Evolutionary conservation across 2,888 invertebrate species (phyloP), one percentile per base, ranked within the genome.

Genomic region (Diarsia brunnea): DNA sequence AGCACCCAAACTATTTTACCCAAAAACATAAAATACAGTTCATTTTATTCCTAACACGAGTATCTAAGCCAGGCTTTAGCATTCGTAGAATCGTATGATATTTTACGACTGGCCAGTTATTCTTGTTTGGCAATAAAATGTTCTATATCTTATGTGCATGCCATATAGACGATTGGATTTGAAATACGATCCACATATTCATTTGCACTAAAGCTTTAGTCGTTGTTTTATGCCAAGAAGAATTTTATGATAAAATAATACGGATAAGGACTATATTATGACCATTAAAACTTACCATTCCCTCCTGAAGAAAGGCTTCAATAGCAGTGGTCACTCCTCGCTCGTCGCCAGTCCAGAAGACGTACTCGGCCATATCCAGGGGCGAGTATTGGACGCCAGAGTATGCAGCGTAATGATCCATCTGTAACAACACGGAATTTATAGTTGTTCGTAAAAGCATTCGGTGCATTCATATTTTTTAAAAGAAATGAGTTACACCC

Each of bases 271-370:
- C n/a, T 43, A n/a, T 12, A 19, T 31, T 61, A 24, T 14, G 10
- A 47, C 27, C 24, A 24, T n/a, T 1, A 1, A 16, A 69, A 94
- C 97, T 95, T 93, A 98, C 98, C 97, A 98, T 93, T 87, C 98
- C 98, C 87, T 98, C 98, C 88, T 98, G 97, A 27, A 98, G 96
- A 89, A 98, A 98, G 85, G 98, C 98, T 90, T 98, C 98, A 38
- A 98, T 97, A 19, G 98, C 98, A 11, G 97, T 94, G 0, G 98
- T 98, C 1, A 98, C 98, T 11, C 98, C 98, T 70, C 97, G 97
- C 90, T 98, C 98, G 90, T 98, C 98, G 0, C 98, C 98, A 0
- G 98, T 98, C 98, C 98, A 98, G 92, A 98, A 98, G 4, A 98
- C 97, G 88, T 98, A 98, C 90, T 98, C 98, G 0, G 98, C 98